Conservation (phyloP, 2,888 invertebrate species). For the Atethmia centrago region DNA sequence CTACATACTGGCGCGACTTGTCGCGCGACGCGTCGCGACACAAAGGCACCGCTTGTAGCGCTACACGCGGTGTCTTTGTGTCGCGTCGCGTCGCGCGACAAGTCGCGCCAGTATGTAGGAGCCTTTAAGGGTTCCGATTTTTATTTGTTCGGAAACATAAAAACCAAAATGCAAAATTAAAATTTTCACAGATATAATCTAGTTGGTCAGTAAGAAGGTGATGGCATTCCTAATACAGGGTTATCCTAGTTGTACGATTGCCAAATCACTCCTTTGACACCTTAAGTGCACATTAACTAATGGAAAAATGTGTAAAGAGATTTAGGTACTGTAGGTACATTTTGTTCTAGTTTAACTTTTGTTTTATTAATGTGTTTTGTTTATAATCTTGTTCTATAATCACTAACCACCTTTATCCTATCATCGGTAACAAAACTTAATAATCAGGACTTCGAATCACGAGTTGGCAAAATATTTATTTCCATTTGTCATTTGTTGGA, state of each 20-base stretch:
- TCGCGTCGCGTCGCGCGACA: too few species aligned
- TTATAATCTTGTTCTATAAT: background rate
- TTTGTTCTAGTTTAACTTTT: background rate
- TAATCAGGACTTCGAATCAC: background rate
- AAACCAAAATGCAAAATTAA: too few species aligned
- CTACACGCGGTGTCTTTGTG: too few species aligned
- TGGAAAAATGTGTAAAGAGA: background rate
- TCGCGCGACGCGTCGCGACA: too few species aligned
- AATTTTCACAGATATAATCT: background rate
- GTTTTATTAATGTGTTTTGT: background rate
- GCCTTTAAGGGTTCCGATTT: background rate
- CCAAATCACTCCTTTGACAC: too few species aligned
- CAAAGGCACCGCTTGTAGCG: too few species aligned
- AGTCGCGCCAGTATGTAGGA: too few species aligned
- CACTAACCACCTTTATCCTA: background rate
- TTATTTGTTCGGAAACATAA: background rate
- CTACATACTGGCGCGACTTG: too few species aligned
- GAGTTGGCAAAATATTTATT: background rate
- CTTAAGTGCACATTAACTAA: background rate
- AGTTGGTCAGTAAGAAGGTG: too few species aligned
- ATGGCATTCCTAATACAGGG: too few species aligned
- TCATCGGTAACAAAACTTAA: background rate
- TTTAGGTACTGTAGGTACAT: background rate
- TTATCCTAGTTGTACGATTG: too few species aligned
- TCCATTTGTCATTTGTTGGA: background rate